Percentiles rank a stretch among this genome's conserved stretches.
These are phyloP conservation scores for Triplophysa siluroides DNA, from an alignment of 2,113 vertebrate genomes.

Conservation along the genomic window DNA sequence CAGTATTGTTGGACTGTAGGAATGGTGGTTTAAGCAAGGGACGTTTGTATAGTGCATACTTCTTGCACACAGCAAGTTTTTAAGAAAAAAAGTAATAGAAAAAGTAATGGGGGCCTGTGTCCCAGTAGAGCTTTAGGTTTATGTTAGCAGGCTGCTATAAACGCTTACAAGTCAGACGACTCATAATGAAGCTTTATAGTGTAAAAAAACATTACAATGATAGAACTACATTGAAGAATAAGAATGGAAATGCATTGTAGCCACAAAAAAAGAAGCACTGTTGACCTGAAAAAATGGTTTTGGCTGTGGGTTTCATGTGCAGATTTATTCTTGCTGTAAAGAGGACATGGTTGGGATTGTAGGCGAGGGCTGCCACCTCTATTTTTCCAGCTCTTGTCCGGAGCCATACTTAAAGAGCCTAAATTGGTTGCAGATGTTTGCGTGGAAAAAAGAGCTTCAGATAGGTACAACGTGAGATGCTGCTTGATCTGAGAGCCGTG, in stretches of 20 bases:
- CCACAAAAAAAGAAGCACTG: background rate
- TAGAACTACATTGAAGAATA: background rate
- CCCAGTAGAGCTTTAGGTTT: no score
- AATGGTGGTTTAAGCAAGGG: no score
- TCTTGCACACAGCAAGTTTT: no score
- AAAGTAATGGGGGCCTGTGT: no score
- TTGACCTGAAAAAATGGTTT: background rate
- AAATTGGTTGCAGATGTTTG: constrained; percentile 77
- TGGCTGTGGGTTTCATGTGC: background rate
- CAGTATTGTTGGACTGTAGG: no score
- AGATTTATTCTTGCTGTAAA: background rate
- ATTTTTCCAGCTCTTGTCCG: constrained; percentile 48
- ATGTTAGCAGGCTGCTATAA: no score
- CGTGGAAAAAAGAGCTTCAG: constrained; percentile 56
- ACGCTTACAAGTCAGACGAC: no score
- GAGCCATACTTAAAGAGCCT: constrained; percentile 59
- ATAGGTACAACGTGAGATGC: constrained; percentile 61
- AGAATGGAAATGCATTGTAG: background rate
- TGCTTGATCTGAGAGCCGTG: constrained; percentile 40
- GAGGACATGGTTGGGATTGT: background rate
- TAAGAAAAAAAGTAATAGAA: no score
- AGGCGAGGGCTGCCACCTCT: constrained; percentile 56
- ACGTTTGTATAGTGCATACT: no score
- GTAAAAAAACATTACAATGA: no score
- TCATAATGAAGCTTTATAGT: no score